Evolutionary conservation across 2,888 invertebrate species (phyloP), one percentile per base, ranked within the genome.

Genomic region (Pollenia griseotomentosa): DNA sequence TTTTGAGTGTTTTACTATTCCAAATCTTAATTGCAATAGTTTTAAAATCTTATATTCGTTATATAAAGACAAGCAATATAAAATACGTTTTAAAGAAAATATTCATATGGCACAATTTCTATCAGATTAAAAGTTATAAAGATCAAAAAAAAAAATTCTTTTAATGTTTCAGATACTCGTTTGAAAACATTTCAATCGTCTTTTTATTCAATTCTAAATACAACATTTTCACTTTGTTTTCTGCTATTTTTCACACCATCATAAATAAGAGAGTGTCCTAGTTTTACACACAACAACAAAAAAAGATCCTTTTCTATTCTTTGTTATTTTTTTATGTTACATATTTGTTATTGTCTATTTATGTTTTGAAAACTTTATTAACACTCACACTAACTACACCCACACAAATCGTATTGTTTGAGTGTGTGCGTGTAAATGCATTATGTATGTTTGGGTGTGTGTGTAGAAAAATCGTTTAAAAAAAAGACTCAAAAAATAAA

Each of bases 321-420:
- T 57, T 73, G 55, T 70, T 61, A 48, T 19, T 55, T 71, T 44
- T 14, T 46, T n/a, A 19, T 33, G 65, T 55, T 44, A 33, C 71
- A 19, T 73, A 59, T 11, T 74, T 75, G 51, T 75, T 82, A 57
- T 74, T 75, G 74, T 75, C 65, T 82, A 82, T 74, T 71, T 82
- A 75, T 82, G 66, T 74, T 82, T 66, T 68, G 44, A 68, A 70
- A 82, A 82, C 68, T 75, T 75, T 75, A 75, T 68, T 68, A 75
- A 61, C 66, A 75, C 66, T 59, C 73, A 16, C 57, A 74, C 40
- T 51, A 19, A 74, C 40, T 51, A 19, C 46, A 12, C 40, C n/a
- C 44, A n/a, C 57, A 9, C 19, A 57, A 57, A 44, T 33, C 10
- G 11, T 14, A 19, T 40, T n/a, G 40, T 40, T 42, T 33, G 70